Conservation (phyloP, 2,888 invertebrate genomes). For the Galeopsomyia nigrocyanea region DNA sequence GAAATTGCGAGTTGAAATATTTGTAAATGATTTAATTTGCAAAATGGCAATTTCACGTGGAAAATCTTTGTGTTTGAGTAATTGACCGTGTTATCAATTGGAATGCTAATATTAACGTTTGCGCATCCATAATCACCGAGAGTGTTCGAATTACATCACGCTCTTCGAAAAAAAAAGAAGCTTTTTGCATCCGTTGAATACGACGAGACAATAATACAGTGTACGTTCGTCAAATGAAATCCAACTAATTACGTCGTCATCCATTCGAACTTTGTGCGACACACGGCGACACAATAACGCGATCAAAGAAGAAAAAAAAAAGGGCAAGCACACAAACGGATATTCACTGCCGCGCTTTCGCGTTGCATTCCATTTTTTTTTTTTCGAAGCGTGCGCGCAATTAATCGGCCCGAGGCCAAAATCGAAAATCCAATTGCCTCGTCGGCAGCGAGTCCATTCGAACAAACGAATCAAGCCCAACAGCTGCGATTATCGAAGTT, state of each 20-base stretch:
- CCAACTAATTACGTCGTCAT: slow-evolving; percentile 15
- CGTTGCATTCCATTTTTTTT: slow-evolving; percentile 9
- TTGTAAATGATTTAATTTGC: no score
- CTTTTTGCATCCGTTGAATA: slow-evolving; percentile 1
- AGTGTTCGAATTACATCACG: neutral
- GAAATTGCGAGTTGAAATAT: no score
- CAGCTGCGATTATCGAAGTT: slow-evolving; percentile 36
- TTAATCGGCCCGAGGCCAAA: slow-evolving; percentile 5
- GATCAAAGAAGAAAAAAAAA: no score
- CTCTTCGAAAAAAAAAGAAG: neutral
- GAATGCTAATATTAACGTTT: no score
- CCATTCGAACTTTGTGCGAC: no score
- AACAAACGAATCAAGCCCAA: neutral
- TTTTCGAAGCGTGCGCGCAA: no score
- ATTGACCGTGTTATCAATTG: no score
- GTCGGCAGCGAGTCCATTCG: neutral
- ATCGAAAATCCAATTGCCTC: slow-evolving; percentile 41
- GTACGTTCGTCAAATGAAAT: neutral
- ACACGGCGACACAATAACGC: neutral
- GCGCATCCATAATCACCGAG: neutral
- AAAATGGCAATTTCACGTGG: no score
- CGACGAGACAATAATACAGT: neutral
- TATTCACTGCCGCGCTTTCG: slow-evolving; percentile 1
- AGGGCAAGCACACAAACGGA: neutral
- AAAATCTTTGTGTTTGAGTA: no score